phyloP scores from a whole-genome alignment of 2,113 vertebrate species.

The Clupea harengus region DNA sequence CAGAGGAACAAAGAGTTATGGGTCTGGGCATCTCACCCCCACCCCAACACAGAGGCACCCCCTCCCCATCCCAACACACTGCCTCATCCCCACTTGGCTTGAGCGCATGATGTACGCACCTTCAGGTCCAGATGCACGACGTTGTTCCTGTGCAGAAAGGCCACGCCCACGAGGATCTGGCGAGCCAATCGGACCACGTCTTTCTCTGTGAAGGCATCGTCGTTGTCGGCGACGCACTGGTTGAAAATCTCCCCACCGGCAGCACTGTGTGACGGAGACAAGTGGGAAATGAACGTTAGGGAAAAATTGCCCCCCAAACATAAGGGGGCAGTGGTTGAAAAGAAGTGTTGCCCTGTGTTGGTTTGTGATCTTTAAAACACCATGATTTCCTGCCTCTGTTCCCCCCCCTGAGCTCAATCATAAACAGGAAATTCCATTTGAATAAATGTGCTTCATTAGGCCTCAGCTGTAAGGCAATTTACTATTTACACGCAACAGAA shows the following conservation, averaged over 20 bases:
- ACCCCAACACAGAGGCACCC: background rate
- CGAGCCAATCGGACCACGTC: slow-evolving; percentile 87
- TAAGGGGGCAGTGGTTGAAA: too few species aligned
- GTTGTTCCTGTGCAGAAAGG: slow-evolving; percentile 83
- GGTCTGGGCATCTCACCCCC: background rate
- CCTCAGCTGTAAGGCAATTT: background rate
- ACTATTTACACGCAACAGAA: too few species aligned
- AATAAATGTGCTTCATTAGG: background rate
- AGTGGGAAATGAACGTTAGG: slow-evolving; percentile 35
- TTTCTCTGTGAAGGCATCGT: slow-evolving; percentile 91
- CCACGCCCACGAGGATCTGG: slow-evolving; percentile 88
- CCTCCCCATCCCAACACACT: background rate
- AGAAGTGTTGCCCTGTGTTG: background rate
- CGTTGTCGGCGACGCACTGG: slow-evolving; percentile 89
- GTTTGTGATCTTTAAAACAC: background rate
- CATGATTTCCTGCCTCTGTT: background rate
- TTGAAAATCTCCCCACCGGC: slow-evolving; percentile 96
- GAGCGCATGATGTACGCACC: slow-evolving; percentile 61
- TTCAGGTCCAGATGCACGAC: slow-evolving; percentile 94
- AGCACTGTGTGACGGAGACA: slow-evolving; percentile 71
- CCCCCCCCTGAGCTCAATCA: background rate
- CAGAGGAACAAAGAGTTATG: background rate
- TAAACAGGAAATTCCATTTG: background rate
- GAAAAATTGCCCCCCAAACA: slow-evolving; percentile 12
- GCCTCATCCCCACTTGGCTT: background rate